Evolutionary conservation across 2,113 vertebrate genomes (phyloP), one percentile per base, ranked within the genome.

Genomic region (Suricata suricatta): DNA sequence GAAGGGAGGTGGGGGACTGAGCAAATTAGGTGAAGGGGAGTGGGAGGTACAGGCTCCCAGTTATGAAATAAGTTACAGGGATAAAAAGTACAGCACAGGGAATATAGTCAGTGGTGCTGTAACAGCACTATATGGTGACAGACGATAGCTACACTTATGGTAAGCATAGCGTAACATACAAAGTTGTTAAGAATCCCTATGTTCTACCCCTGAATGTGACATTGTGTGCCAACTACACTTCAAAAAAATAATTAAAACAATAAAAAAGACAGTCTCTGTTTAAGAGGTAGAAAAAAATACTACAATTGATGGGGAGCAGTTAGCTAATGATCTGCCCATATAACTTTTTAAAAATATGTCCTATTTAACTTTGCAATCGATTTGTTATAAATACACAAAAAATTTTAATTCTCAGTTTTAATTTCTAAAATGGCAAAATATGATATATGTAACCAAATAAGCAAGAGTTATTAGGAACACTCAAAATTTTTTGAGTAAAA

Each of bases 401-500:
- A 85, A 80, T 6, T 93, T 57, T n/a, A 74, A 81, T 82, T 89
- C 41, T 90, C 38, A 90, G 50, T 33, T 93, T 81, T 47, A 72
- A 88, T 68, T 66, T 80, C 47, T 63, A 79, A 96, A 57, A 95
- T 7, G 2, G 27, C 50, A 79, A 76, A 85, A 68, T 86, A 0
- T 44, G 38, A 77, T 41, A 47, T 25, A 91, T 19, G 60, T 52
- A 96, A 86, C 11, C n/a, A 94, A 85, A 64, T 66, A 94, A 91
- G 41, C n/a, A 90, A 85, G 72, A 68, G 23, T 27, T 88, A 27
- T 90, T 72, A 84, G 47, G 15, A 83, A 25, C 83, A 5, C 16
- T 77, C n/a, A 92, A 9, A 38, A 80, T 41, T 93, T 95, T 79
- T 84, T 60, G 63, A 84, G n/a, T 82, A 94, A 92, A 82, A 31